Evolutionary conservation across 2,113 vertebrate species (phyloP).

Genomic region (Ginglymostoma cirratum): DNA sequence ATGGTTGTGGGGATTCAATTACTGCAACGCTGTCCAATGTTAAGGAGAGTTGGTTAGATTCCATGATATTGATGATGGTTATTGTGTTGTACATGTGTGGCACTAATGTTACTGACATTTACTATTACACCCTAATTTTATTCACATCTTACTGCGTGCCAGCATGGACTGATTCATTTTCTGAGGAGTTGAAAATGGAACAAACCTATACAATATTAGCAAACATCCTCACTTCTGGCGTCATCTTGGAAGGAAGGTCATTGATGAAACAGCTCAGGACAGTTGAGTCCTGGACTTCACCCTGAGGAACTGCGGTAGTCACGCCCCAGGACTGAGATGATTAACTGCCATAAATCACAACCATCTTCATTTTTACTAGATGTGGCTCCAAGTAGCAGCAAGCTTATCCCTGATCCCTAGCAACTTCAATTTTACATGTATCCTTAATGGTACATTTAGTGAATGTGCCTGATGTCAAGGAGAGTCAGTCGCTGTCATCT

Average conservation of each 20-base stretch:
- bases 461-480: not conserved
- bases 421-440: not conserved
- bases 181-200: not conserved
- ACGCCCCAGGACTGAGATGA: not conserved
- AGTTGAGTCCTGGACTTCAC: not conserved
- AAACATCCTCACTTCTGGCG: not conserved
- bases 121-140: not conserved
- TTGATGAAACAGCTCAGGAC: not conserved
- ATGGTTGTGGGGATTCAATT: too few relatives aligned
- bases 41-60: too few relatives aligned
- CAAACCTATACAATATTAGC: not conserved
- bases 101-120: not conserved
- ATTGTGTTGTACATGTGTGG: not conserved
- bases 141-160: not conserved
- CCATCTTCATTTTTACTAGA: not conserved
- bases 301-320: not conserved
- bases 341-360: not conserved
- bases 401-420: not conserved
- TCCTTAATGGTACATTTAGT: not conserved
- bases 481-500: too few relatives aligned
- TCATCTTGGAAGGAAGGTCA: not conserved
- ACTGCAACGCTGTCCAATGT: too few relatives aligned
- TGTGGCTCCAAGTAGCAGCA: not conserved
- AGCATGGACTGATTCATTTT: not conserved
- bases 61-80: too few relatives aligned